Evolutionary conservation across 2,113 vertebrate genomes (phyloP).

Genomic region (Lucifuga dentata): DNA sequence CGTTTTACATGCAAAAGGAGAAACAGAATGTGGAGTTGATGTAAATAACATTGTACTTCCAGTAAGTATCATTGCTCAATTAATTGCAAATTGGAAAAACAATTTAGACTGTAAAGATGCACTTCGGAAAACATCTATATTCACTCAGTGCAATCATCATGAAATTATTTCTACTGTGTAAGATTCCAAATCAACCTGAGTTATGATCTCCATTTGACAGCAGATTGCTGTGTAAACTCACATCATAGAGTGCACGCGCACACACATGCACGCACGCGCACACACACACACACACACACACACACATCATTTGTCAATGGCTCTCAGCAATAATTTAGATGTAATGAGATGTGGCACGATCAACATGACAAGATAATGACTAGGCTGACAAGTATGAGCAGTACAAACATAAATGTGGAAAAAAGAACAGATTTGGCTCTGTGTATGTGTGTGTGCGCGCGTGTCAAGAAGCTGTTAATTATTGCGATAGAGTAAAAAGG

Average conservation of each 20-base stretch:
- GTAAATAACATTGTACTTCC: not conserved
- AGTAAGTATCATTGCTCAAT: not conserved
- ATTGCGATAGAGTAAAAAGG: conserved; percentile 68
- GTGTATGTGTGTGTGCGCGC: not conserved
- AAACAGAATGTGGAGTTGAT: not conserved
- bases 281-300: not conserved
- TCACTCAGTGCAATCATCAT: not conserved
- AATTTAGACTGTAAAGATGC: not conserved
- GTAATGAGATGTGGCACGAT: conserved; percentile 56
- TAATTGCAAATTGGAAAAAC: not conserved
- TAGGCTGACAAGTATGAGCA: conserved; percentile 59
- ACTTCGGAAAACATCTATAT: not conserved
- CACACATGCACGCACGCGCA: not conserved
- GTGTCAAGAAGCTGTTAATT: conserved; percentile 62
- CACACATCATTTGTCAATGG: conserved; percentile 28
- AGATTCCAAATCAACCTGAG: conserved; percentile 6
- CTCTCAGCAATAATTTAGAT: conserved; percentile 51
- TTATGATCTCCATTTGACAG: not conserved
- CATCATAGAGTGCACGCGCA: conserved; percentile 1
- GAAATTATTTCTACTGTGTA: not conserved
- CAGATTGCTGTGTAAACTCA: conserved; percentile 4
- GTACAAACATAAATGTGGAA: conserved; percentile 35
- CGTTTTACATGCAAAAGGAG: not conserved
- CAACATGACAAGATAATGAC: conserved; percentile 70
- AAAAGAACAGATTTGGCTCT: not conserved